These are phyloP conservation scores for Harlomillsia oculata DNA, from an alignment of 1,140 invertebrate species.

Conservation along the genomic window DNA sequence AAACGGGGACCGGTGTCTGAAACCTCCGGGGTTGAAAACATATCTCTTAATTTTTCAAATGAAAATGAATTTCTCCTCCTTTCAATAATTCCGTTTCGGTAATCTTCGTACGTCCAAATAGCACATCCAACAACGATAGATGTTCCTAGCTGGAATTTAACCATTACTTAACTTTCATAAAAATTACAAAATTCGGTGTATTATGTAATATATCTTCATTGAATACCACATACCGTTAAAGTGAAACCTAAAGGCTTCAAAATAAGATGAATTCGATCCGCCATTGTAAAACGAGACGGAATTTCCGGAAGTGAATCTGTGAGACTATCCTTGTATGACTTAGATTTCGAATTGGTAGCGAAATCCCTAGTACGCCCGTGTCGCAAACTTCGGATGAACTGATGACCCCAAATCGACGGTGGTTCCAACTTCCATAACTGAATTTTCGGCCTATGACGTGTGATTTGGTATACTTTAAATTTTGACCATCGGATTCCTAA, in stretches of 20 bases:
- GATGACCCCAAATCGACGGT: not conserved
- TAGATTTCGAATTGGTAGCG: not conserved
- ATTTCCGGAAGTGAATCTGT: slow-evolving; percentile 3
- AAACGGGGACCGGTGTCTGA: slow-evolving; percentile 30
- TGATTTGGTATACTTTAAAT: too few species aligned
- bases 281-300: slow-evolving; percentile 7
- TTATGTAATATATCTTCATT: not conserved
- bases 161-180: too few species aligned
- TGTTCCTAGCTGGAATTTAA: slow-evolving; percentile 56
- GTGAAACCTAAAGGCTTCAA: slow-evolving; percentile 30
- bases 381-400: not conserved
- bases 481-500: too few species aligned
- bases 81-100: slow-evolving; percentile 30
- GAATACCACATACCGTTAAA: slow-evolving; percentile 19
- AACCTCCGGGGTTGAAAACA: too few species aligned
- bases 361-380: not conserved
- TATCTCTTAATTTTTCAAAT: too few species aligned
- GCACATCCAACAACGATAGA: slow-evolving; percentile 61
- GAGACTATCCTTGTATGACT: not conserved
- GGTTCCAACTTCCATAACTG: too few species aligned
- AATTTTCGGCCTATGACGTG: too few species aligned
- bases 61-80: too few species aligned
- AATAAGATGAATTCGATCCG: slow-evolving; percentile 14
- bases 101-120: slow-evolving; percentile 77
- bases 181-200: too few species aligned